phyloP scores from a whole-genome alignment of 2,888 invertebrate species.

The Drosophila merina region DNA sequence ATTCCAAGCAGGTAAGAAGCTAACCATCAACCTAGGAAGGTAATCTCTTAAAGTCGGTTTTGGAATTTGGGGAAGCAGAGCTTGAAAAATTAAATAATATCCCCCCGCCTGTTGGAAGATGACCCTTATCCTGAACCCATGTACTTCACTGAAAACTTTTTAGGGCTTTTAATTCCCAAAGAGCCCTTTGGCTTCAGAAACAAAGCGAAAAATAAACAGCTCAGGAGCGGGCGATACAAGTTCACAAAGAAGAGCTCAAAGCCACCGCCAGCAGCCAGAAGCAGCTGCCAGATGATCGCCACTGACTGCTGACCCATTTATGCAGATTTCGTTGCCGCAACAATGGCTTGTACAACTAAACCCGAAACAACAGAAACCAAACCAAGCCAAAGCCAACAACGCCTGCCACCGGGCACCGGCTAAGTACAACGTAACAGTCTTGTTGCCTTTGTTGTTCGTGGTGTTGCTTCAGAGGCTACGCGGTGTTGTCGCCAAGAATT shows the following conservation, averaged over 20 bases:
- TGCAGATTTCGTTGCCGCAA: conserved; percentile 68
- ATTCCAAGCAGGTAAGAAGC: too few species aligned
- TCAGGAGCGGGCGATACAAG: conserved; percentile 60
- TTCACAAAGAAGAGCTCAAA: conserved; percentile 65
- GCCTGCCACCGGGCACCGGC: conserved; percentile 56
- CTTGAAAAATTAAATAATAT: too few species aligned
- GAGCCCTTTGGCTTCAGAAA: background rate
- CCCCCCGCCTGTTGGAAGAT: too few species aligned
- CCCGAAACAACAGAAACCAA: conserved; percentile 25
- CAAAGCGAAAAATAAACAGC: conserved; percentile 24
- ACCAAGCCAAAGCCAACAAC: conserved; percentile 28
- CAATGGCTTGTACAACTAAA: conserved; percentile 61
- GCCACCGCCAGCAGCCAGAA: conserved; percentile 36
- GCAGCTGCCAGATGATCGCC: conserved; percentile 29
- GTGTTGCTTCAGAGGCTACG: conserved; percentile 42
- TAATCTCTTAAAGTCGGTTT: too few species aligned
- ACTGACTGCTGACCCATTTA: conserved; percentile 72
- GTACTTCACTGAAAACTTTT: background rate
- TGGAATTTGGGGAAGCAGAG: too few species aligned
- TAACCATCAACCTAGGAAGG: too few species aligned
- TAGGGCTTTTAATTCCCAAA: background rate
- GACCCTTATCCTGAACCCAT: background rate
- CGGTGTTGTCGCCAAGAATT: conserved; percentile 61
- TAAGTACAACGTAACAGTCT: conserved; percentile 57
- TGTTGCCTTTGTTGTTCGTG: conserved; percentile 9